These are phyloP conservation scores for Dugesia japonica DNA, from an alignment of 2,888 invertebrate species.

Conservation along the genomic window DNA sequence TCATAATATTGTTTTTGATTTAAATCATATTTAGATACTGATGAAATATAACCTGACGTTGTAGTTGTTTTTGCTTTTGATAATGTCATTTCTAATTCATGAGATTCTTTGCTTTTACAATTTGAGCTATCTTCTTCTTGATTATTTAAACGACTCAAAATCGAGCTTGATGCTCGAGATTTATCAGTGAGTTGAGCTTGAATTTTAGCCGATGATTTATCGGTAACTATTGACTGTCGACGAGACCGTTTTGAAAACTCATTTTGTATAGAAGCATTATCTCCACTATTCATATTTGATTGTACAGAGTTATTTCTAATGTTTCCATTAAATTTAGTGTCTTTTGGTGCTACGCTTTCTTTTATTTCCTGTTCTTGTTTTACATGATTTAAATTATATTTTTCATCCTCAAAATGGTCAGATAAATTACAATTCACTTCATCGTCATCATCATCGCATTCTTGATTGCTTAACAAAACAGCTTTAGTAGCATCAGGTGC, in stretches of 20 bases:
- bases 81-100: conserved; percentile 6
- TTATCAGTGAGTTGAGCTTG: neutral
- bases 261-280: neutral
- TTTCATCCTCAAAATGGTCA: conserved; percentile 26
- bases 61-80: conserved; percentile 1
- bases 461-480: conserved; percentile 17
- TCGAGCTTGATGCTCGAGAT: neutral
- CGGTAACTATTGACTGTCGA: neutral
- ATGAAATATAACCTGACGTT: neutral
- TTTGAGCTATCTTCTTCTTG: conserved; percentile 20
- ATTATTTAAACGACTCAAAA: neutral
- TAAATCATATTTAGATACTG: neutral
- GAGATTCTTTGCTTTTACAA: conserved; percentile 14
- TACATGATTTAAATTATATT: neutral
- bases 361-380: neutral
- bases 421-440: conserved; percentile 6
- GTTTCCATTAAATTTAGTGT: neutral
- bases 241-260: neutral
- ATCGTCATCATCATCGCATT: conserved; percentile 9
- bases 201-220: neutral
- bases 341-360: neutral
- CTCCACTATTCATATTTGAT: conserved; percentile 1
- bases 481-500: conserved; percentile 33
- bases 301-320: too few species aligned
- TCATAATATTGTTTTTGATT: neutral